These are phyloP conservation scores for Caenorhabditis wallacei DNA, from an alignment of 2,888 invertebrate genomes.

Conservation along the genomic window DNA sequence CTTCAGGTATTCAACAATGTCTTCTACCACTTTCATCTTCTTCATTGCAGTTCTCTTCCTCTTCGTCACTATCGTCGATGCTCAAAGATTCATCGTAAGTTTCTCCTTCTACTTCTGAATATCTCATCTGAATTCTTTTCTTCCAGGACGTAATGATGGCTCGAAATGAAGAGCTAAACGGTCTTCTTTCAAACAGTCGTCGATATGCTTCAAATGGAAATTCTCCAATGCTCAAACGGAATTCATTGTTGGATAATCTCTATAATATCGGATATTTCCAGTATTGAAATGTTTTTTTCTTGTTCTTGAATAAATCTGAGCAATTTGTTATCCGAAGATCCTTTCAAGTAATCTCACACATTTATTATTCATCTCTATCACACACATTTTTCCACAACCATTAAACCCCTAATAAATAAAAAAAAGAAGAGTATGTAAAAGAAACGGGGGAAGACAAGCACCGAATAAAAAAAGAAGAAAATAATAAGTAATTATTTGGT, in stretches of 20 bases:
- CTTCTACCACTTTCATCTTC: constrained; percentile 30
- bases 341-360: constrained; percentile 18
- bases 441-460: neutral
- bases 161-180: constrained; percentile 60
- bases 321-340: constrained; percentile 19
- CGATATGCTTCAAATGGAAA: constrained; percentile 33
- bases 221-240: constrained; percentile 51
- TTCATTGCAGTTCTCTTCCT: constrained; percentile 26
- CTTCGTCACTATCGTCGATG: constrained; percentile 31
- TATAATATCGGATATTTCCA: constrained; percentile 61
- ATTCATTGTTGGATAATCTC: constrained; percentile 56
- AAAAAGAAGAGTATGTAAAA: neutral
- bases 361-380: constrained; percentile 33
- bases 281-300: constrained; percentile 27
- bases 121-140: neutral
- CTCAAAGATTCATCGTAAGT: constrained; percentile 59
- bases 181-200: constrained; percentile 41
- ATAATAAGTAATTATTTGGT: neutral
- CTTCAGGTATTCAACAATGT: constrained; percentile 26
- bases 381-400: constrained; percentile 50
- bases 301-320: constrained; percentile 30
- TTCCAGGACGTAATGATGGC: constrained; percentile 58
- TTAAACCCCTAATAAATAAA: constrained; percentile 18
- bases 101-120: too few species aligned
- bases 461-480: constrained; percentile 1